phyloP scores from a whole-genome alignment of 2,888 invertebrate species.

The Dermolepida albohirtum region DNA sequence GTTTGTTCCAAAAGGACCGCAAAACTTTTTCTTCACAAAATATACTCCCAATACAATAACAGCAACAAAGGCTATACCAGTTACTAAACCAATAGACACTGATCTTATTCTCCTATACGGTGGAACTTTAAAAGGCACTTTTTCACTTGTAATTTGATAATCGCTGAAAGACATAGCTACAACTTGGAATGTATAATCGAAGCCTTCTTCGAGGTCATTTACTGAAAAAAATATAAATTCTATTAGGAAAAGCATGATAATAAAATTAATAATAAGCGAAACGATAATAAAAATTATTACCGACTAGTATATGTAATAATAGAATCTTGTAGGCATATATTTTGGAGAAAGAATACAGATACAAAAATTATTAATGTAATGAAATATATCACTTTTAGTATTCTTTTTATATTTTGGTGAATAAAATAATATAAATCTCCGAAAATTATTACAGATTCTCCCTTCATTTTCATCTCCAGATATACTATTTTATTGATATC shows the following conservation, averaged over 20 bases:
- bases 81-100: slow-evolving; percentile 78
- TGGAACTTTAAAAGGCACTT: slow-evolving; percentile 75
- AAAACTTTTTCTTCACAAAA: slow-evolving; percentile 67
- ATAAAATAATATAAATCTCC: no score
- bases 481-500: background rate
- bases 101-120: slow-evolving; percentile 78
- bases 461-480: no score
- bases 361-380: no score
- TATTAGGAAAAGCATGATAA: slow-evolving; percentile 3
- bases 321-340: no score
- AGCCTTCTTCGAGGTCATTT: slow-evolving; percentile 78
- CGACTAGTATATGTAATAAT: no score
- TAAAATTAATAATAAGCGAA: no score
- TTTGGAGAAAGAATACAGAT: no score
- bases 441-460: no score
- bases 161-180: slow-evolving; percentile 73
- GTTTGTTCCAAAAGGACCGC: slow-evolving; percentile 46
- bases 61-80: slow-evolving; percentile 75
- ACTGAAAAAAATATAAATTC: slow-evolving; percentile 61
- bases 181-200: slow-evolving; percentile 80
- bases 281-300: no score
- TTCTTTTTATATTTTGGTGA: no score
- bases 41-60: slow-evolving; percentile 74
- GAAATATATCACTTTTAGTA: no score
- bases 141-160: slow-evolving; percentile 73